Evolutionary conservation across 2,797 vertebrate genomes (phyloP), one percentile per base, ranked within the genome.

Genomic region (Ciconia nigra): DNA sequence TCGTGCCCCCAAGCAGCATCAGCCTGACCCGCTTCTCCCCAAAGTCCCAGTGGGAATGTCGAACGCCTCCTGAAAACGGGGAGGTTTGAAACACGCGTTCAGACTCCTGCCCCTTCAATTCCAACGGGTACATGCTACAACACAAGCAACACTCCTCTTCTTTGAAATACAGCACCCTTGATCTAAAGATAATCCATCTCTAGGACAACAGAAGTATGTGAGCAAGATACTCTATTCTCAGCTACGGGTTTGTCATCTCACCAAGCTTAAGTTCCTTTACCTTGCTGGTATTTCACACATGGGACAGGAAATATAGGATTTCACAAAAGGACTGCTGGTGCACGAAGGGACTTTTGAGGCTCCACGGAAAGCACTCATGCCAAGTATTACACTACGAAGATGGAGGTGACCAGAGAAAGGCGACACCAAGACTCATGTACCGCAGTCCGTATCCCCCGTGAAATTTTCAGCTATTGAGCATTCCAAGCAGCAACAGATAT

Each of bases 1-100:
- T 47, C 58, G 67, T 7, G 29, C n/a, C 58, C 72, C 55, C 19
- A 46, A 66, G 54, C 70, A 22, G 59, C 59, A 17, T 2, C 74
- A 13, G 25, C 47, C 22, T 8, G 22, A 61, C 9, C n/a, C 4
- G 0, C 21, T 15, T 10, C 46, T 5, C 54, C 69, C 63, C 63
- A 52, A 1, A 28, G 22, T 17, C 63, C 11, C 63, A 1, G 7
- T 1, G 14, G 39, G 33, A 52, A 22, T 3, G 11, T 29, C 78
- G 24, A n/a, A 62, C 2, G 1, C 18, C 41, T 52, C 63, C 65
- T 3, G 0, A n/a, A 33, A 57, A 2, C 0, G 0, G 18, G 41
- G 33, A 52, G 54, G 31, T 35, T 8, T 2, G 9, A 46, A 71
- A 42, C 42, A 11, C 1, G 0, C 11, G 2, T 66, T 62, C 37